Base-by-base conservation (phyloP, 2,113 vertebrate genomes). In the Typhlomys cinereus region DNA sequence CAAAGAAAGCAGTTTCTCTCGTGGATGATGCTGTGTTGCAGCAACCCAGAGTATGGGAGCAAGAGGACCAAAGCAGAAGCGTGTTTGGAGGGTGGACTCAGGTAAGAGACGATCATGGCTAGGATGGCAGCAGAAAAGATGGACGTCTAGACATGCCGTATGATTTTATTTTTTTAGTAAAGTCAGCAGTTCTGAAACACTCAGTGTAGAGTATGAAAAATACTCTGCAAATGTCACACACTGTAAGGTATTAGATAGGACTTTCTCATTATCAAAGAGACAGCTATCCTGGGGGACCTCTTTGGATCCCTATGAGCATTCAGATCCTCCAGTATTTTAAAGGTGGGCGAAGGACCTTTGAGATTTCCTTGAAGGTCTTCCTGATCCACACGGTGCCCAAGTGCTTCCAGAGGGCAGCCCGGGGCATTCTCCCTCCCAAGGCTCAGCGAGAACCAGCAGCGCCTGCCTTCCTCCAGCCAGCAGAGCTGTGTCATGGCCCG, bases 361-460 rank as follows among this genome's bases (percentile, higher is more conserved):
- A 34, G 39, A 62, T 87, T 75, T 75, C 52, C 57, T 36, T 75
- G 79, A 87, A 93, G 73, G 57, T 29, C 73, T 83, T 88, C 66
- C 17, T n/a, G 78, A 85, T 74, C 62, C 52, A 62, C 17, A 41
- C 73, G n/a, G 6, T 71, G 48, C 57, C 76, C 34, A 5, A 21
- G 44, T 27, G 29, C 57, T 90, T 92, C 80, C 85, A 90, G 88
- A 92, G 52, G 48, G 36, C 17, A 61, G 31, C 67, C 17, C 46
- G 48, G 76, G 36, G n/a, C 29, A n/a, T 20, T 10, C 20, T 85
- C 85, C 52, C 50, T n/a, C 64, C 44, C 64, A 74, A 69, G 20
- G 13, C 41, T 82, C 15, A 6, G 41, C 76, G 69, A 95, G 81
- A 93, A 73, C 4, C 62, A 64, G 46, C 81, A 44, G 48, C 39